Conservation (phyloP, 2,113 vertebrate genomes). For the Pao palembangensis region DNA sequence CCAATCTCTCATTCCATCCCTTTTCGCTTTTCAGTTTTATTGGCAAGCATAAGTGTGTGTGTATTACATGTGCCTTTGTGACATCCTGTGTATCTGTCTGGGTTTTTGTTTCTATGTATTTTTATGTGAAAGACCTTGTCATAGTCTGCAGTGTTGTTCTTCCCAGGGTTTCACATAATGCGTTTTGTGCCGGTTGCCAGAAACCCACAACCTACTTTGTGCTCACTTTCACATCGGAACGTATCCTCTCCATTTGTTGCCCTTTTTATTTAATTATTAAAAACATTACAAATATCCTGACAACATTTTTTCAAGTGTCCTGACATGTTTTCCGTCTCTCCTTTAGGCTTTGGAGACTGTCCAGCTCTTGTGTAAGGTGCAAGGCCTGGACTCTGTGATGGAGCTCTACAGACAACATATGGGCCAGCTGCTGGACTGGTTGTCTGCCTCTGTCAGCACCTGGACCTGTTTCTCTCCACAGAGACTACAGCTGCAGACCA, state of each 20-base stretch:
- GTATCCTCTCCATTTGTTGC: not conserved
- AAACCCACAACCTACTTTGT: conserved; percentile 8
- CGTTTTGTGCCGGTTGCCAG: conserved; percentile 12
- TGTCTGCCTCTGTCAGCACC: conserved; percentile 69
- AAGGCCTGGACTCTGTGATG: conserved; percentile 56
- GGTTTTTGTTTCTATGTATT: conserved; percentile 36
- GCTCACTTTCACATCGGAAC: not conserved
- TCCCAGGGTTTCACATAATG: conserved; percentile 41
- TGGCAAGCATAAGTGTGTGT: conserved; percentile 17
- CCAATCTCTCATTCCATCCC: conserved; percentile 35
- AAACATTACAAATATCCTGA: not conserved
- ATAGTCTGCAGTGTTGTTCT: conserved; percentile 44
- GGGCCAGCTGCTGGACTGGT: conserved; percentile 79
- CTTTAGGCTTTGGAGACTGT: conserved; percentile 78
- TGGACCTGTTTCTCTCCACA: conserved; percentile 83
- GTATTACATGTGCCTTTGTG: conserved; percentile 37
- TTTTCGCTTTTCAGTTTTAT: conserved; percentile 45
- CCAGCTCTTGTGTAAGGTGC: conserved; percentile 73
- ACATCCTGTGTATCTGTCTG: conserved; percentile 46
- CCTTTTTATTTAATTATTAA: not conserved
- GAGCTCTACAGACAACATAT: conserved; percentile 82
- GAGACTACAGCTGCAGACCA: conserved; percentile 79
- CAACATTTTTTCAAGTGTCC: too few relatives aligned
- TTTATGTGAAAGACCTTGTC: conserved; percentile 38
- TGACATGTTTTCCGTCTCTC: not conserved